Percentiles rank a stretch among this genome's conserved stretches.
Conservation (phyloP, 1,140 invertebrate genomes). For the Halesus radiatus region DNA sequence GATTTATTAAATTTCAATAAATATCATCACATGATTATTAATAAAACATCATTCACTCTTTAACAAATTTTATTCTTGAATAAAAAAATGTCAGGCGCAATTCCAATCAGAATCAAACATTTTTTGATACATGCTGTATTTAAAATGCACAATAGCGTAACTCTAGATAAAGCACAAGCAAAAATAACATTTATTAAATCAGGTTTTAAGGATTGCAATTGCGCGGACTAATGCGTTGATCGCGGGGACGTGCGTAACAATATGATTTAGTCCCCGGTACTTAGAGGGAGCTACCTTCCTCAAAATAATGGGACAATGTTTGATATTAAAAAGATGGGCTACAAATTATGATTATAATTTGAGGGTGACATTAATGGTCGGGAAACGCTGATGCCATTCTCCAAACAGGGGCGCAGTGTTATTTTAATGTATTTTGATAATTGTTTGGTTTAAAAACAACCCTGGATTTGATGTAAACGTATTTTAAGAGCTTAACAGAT, state of each 20-base stretch:
- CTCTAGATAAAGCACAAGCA: background rate
- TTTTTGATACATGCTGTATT: no score
- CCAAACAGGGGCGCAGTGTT: constrained; percentile 34
- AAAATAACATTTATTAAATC: background rate
- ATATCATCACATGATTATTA: no score
- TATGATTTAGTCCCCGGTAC: constrained; percentile 50
- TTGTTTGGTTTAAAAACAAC: constrained; percentile 30
- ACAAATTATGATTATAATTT: constrained; percentile 59
- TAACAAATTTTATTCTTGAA: no score
- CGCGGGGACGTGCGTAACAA: constrained; percentile 24
- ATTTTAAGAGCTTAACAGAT: constrained; percentile 9
- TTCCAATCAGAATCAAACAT: no score
- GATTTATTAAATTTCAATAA: no score
- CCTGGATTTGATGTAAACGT: background rate
- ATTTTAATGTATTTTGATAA: constrained; percentile 32
- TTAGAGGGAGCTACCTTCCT: constrained; percentile 43
- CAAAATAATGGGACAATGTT: constrained; percentile 56
- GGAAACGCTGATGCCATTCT: constrained; percentile 54
- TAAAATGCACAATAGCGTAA: background rate
- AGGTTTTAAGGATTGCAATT: background rate
- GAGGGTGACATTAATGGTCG: constrained; percentile 57
- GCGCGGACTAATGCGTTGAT: background rate
- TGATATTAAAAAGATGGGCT: constrained; percentile 58
- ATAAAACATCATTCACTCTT: no score
- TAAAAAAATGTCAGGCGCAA: no score